Evolutionary conservation across 1,140 invertebrate genomes (phyloP).

Genomic region (Sogatella furcifera): DNA sequence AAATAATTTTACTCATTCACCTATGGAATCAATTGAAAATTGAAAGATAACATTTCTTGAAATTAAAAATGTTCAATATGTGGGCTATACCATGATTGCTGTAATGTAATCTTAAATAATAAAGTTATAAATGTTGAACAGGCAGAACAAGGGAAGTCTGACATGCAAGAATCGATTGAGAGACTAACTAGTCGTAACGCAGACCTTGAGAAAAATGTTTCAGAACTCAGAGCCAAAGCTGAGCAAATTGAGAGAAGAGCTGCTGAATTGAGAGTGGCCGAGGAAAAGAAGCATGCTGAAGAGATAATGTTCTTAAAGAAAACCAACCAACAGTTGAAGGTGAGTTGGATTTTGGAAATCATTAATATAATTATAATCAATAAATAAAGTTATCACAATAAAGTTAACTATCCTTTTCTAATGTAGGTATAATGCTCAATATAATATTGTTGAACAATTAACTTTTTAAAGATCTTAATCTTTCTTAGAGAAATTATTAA

Average conservation of each 20-base stretch:
- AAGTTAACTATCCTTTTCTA: no score
- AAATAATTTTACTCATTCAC: no score
- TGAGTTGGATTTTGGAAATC: constrained; percentile 24
- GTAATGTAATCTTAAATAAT: no score
- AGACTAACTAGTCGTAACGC: constrained; percentile 57
- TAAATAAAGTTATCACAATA: no score
- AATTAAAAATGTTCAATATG: no score
- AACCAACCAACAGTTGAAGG: constrained; percentile 88
- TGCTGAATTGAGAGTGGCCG: constrained; percentile 69
- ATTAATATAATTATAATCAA: not conserved
- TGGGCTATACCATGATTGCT: no score
- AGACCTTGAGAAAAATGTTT: constrained; percentile 63
- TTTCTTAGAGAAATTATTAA: no score
- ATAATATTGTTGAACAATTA: no score
- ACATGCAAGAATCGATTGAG: constrained; percentile 48
- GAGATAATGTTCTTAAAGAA: constrained; percentile 85
- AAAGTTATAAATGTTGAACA: constrained; percentile 17
- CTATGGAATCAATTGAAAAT: no score
- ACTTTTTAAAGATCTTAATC: no score
- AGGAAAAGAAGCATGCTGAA: constrained; percentile 84
- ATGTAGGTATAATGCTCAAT: no score
- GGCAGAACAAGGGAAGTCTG: constrained; percentile 56
- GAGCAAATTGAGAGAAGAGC: constrained; percentile 72
- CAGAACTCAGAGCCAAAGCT: constrained; percentile 69
- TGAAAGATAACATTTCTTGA: no score